Percentiles rank a stretch among this genome's conserved stretches.
Conservation (phyloP, 2,888 invertebrate species). For the Apamea anceps region DNA sequence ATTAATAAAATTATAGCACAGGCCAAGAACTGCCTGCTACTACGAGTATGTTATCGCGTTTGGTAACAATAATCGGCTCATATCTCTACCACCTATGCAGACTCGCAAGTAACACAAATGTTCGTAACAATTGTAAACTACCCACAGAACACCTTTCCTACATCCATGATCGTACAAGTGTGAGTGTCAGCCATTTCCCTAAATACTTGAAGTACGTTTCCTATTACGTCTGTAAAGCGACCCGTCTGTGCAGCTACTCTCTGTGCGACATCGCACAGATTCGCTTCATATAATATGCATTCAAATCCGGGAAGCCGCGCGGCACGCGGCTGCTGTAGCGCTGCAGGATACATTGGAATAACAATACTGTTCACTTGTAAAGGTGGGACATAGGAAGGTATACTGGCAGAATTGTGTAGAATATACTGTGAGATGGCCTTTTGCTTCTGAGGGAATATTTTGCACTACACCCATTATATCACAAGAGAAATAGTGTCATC, state of each 20-base stretch:
- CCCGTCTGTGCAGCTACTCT: neutral
- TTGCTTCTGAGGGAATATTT: neutral
- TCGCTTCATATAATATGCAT: constrained; percentile 75
- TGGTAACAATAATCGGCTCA: neutral
- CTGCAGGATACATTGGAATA: constrained; percentile 14
- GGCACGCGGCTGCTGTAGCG: constrained; percentile 28
- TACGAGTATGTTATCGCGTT: neutral
- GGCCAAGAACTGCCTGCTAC: too few species aligned
- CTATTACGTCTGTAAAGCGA: constrained; percentile 32
- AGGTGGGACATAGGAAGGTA: neutral
- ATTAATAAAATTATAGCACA: neutral
- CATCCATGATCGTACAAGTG: neutral
- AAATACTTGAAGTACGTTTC: constrained; percentile 40
- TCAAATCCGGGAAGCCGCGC: constrained; percentile 62
- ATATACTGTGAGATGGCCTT: neutral
- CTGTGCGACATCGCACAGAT: constrained; percentile 45
- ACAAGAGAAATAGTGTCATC: neutral
- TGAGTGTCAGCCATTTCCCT: constrained; percentile 23
- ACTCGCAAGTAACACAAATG: neutral
- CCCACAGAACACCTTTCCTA: neutral
- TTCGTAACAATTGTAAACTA: neutral
- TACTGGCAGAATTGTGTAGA: neutral
- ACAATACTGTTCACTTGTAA: constrained; percentile 25
- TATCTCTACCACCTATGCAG: neutral
- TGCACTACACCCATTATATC: neutral